phyloP scores from a whole-genome alignment of 2,888 invertebrate genomes.

The Aproaerema taeniolella region DNA sequence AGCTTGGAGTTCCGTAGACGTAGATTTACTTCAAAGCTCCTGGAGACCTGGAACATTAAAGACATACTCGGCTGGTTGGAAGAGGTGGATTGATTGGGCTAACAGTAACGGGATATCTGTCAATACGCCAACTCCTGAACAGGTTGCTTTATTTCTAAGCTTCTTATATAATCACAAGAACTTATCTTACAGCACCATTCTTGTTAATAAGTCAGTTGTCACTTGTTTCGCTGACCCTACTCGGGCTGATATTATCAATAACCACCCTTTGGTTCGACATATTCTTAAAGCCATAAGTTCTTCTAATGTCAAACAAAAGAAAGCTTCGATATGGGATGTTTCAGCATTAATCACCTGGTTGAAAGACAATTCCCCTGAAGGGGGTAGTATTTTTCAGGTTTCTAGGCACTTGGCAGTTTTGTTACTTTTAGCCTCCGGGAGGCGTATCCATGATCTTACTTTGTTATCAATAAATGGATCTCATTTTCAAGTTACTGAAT shows the following conservation, averaged over 20 bases:
- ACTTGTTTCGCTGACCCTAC: neutral
- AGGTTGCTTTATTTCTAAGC: neutral
- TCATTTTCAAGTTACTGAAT: too few species aligned
- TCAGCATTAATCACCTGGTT: neutral
- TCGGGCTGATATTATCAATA: neutral
- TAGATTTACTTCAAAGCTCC: conserved; percentile 1
- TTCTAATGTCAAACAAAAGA: neutral
- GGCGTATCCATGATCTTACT: too few species aligned
- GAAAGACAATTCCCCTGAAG: neutral
- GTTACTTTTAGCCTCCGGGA: too few species aligned
- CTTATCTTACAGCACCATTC: neutral
- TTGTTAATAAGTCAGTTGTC: conserved; percentile 1
- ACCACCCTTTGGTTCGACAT: neutral
- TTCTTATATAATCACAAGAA: neutral
- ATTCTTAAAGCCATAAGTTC: conserved; percentile 3
- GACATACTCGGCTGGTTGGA: conserved; percentile 2
- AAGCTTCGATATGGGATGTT: neutral
- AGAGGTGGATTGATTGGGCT: neutral
- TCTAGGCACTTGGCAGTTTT: conserved; percentile 6
- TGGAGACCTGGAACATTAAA: neutral
- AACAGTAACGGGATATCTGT: neutral
- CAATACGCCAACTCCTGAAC: neutral
- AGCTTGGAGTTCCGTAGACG: neutral
- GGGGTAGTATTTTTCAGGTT: conserved; percentile 7
- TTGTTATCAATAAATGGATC: too few species aligned